Evolutionary conservation across 2,797 vertebrate species (phyloP).

Genomic region (Peromyscus aztecus): DNA sequence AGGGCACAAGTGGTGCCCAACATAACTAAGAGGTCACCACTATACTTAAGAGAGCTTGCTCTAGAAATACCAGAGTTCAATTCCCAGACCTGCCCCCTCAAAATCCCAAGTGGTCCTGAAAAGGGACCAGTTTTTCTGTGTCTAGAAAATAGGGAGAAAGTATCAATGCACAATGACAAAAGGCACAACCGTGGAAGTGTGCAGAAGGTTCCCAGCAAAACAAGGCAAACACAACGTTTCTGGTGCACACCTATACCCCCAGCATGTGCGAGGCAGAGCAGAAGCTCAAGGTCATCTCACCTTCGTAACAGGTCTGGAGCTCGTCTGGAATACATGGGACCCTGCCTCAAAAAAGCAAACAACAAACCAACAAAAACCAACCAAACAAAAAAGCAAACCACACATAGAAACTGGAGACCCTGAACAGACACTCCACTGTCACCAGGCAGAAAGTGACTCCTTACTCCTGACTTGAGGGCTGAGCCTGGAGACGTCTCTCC

Average conservation of each 20-base stretch:
- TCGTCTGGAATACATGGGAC: neutral
- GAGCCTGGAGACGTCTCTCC: neutral
- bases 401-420: neutral
- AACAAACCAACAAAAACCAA: neutral
- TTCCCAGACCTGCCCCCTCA: neutral
- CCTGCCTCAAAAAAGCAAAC: neutral
- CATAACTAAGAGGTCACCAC: neutral
- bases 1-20: neutral
- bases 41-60: neutral
- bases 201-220: neutral
- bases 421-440: neutral
- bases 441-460: accelerated
- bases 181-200: neutral
- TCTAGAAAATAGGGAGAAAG: neutral
- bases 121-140: neutral
- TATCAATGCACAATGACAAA: neutral
- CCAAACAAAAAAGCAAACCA: neutral
- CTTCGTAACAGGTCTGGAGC: neutral
- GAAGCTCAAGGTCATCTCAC: neutral
- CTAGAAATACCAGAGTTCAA: neutral
- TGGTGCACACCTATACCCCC: neutral
- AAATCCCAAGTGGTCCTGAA: neutral
- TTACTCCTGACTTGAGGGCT: accelerated
- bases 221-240: neutral
- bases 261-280: neutral